Conservation (phyloP, 2,797 vertebrate species). For the Rallus crepitans region DNA sequence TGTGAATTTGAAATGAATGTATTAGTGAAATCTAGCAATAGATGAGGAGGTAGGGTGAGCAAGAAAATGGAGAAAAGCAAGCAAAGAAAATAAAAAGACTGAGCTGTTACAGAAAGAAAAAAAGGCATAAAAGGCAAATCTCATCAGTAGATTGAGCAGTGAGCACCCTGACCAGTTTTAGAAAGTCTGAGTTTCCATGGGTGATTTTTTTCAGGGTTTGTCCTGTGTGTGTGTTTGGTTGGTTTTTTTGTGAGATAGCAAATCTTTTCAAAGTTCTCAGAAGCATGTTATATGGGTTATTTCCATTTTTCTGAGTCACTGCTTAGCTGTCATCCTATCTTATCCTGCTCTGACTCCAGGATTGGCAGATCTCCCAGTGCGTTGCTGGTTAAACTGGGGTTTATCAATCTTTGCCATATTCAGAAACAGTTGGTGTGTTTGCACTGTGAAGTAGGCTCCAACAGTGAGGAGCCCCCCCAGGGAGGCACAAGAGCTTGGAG, state of each 20-base stretch:
- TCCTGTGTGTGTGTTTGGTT: neutral
- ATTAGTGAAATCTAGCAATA: neutral
- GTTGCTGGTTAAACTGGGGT: neutral
- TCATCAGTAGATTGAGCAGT: neutral
- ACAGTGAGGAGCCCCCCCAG: neutral
- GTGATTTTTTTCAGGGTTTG: fast-evolving
- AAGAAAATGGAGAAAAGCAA: neutral
- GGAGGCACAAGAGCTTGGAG: neutral
- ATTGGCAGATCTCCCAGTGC: neutral
- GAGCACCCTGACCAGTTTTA: neutral
- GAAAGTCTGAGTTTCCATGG: neutral
- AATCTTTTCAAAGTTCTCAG: neutral
- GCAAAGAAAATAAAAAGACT: neutral
- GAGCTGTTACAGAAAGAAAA: neutral
- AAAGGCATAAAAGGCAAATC: neutral
- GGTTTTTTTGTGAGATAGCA: neutral
- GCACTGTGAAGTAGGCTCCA: fast-evolving
- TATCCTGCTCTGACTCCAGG: neutral
- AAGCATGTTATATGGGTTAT: neutral
- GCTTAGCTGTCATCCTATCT: neutral
- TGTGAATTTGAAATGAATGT: slow-evolving; percentile 4
- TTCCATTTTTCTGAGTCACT: neutral
- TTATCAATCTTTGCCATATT: neutral
- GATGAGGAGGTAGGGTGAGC: neutral
- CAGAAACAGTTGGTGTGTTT: neutral